Evolutionary conservation across 2,888 invertebrate species (phyloP).

Genomic region (Erebia palarica): DNA sequence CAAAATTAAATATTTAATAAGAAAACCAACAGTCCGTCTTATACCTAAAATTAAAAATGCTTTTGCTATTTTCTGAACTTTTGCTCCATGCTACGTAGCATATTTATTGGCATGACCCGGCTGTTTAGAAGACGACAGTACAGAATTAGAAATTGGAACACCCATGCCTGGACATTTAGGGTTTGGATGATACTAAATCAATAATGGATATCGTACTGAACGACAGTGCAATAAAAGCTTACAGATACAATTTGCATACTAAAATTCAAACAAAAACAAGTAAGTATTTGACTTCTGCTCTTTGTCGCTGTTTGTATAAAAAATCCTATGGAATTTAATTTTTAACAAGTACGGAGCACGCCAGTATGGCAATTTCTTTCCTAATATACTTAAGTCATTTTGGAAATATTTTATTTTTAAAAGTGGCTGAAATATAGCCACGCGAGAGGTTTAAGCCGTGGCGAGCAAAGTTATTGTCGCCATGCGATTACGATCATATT

Average conservation of each 20-base stretch:
- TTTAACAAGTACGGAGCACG: too few relatives aligned
- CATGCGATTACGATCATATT: too few relatives aligned
- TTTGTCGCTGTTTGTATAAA: too few relatives aligned
- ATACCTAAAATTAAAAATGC: neutral
- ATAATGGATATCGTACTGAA: neutral
- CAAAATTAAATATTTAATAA: too few relatives aligned
- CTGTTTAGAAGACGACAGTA: slow-evolving; percentile 12
- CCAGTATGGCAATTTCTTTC: too few relatives aligned
- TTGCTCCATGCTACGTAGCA: neutral
- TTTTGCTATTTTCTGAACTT: neutral
- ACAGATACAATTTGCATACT: neutral
- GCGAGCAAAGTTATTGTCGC: too few relatives aligned
- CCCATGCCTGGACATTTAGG: slow-evolving; percentile 12
- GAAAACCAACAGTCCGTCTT: too few relatives aligned
- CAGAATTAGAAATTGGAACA: slow-evolving; percentile 19
- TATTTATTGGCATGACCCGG: neutral
- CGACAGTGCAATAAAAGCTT: neutral
- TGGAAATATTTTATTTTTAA: too few relatives aligned
- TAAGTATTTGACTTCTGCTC: neutral
- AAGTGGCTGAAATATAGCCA: too few relatives aligned
- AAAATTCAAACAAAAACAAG: neutral
- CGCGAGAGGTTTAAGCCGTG: too few relatives aligned
- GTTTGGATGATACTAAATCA: slow-evolving; percentile 6
- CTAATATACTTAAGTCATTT: too few relatives aligned
- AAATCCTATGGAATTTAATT: too few relatives aligned